These are phyloP conservation scores for Ceyx cyanopectus DNA, from an alignment of 2,113 vertebrate genomes.

Conservation along the genomic window DNA sequence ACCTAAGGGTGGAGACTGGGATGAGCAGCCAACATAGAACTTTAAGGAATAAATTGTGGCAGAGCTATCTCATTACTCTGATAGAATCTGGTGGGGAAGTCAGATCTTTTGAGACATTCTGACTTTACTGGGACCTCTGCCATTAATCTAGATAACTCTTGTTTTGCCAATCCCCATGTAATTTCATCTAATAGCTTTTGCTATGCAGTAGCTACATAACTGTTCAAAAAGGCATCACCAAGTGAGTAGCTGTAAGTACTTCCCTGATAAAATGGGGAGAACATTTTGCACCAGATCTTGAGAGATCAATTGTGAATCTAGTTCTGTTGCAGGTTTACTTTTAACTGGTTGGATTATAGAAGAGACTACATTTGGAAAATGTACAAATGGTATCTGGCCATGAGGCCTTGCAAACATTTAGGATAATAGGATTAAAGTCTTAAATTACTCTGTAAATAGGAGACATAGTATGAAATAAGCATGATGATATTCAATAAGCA, in stretches of 20 bases:
- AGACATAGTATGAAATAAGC: background rate
- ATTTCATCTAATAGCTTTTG: background rate
- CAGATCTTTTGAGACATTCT: background rate
- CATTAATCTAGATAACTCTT: background rate
- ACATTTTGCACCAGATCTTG: background rate
- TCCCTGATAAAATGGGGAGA: background rate
- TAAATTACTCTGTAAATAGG: background rate
- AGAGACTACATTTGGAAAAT: background rate
- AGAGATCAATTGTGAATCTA: background rate
- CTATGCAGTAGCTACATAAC: fast-evolving
- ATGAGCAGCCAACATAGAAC: background rate
- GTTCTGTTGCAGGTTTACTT: background rate
- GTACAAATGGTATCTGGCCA: background rate
- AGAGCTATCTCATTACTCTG: background rate
- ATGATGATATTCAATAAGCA: background rate
- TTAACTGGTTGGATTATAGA: background rate
- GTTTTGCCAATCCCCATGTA: background rate
- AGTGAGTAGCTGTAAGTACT: background rate
- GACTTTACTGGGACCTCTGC: background rate
- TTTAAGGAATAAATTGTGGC: background rate
- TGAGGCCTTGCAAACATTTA: background rate
- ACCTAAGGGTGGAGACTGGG: background rate
- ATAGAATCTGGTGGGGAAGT: background rate
- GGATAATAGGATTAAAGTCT: conserved; percentile 38
- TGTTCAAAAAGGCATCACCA: background rate